Percentiles rank a stretch among this genome's conserved stretches.
These are phyloP conservation scores for Acanthopleura granulata DNA, from an alignment of 2,888 invertebrate species.

Conservation along the genomic window DNA sequence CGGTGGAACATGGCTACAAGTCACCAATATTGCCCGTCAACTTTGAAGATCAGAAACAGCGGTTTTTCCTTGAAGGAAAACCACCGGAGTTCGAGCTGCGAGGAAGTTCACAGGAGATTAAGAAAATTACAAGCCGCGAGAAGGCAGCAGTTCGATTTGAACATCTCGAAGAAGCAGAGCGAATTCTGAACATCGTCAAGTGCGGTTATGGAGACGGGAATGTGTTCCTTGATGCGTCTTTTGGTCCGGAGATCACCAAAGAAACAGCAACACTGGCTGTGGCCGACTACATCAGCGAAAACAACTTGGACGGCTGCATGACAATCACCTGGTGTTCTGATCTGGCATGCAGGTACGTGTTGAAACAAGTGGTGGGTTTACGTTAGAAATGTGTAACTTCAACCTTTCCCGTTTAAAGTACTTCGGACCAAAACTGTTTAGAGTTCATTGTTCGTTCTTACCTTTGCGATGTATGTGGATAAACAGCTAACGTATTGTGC, in stretches of 20 bases:
- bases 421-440: too few relatives aligned
- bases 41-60: constrained; percentile 60
- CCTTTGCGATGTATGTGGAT: too few relatives aligned
- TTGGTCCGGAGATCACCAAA: constrained; percentile 53
- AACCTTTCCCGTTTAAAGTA: too few relatives aligned
- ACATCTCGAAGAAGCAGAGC: constrained; percentile 55
- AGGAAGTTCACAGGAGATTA: constrained; percentile 45
- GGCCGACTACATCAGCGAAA: constrained; percentile 58
- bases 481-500: too few relatives aligned
- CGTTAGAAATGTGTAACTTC: too few relatives aligned
- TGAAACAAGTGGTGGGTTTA: background rate
- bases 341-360: constrained; percentile 61
- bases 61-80: constrained; percentile 59
- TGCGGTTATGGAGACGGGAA: constrained; percentile 59
- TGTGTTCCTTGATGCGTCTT: constrained; percentile 52
- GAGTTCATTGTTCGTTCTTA: too few relatives aligned
- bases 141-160: constrained; percentile 60
- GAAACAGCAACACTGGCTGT: constrained; percentile 58
- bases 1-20: background rate
- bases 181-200: constrained; percentile 56
- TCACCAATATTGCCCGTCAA: constrained; percentile 55
- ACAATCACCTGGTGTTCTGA: constrained; percentile 62
- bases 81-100: constrained; percentile 56
- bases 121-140: constrained; percentile 47
- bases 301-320: constrained; percentile 61